These are phyloP conservation scores for Drosophila vallismaia DNA, from an alignment of 2,888 invertebrate species.

Conservation along the genomic window DNA sequence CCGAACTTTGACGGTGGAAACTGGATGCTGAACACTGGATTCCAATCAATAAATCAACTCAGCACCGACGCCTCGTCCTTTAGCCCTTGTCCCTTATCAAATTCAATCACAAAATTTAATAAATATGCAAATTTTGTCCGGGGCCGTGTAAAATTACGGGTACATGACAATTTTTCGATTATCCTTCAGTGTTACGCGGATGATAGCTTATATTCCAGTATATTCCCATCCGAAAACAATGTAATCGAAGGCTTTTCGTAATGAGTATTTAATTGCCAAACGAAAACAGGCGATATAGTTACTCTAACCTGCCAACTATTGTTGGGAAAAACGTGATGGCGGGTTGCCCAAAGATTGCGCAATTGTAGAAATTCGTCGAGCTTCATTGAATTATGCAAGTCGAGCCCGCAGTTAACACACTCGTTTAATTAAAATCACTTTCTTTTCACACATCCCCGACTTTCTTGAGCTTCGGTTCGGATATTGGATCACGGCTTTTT, in stretches of 20 bases:
- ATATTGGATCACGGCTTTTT: constrained; percentile 1
- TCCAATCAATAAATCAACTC: constrained; percentile 39
- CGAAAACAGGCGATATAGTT: constrained; percentile 23
- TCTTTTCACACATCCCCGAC: constrained; percentile 59
- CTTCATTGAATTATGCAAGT: constrained; percentile 66
- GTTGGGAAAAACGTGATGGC: constrained; percentile 42
- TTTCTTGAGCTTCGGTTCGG: constrained; percentile 7
- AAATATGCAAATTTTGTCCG: constrained; percentile 69
- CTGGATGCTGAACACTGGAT: constrained; percentile 4
- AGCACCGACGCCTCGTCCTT: constrained; percentile 10
- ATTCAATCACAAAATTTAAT: constrained; percentile 72
- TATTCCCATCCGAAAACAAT: neutral
- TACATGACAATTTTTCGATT: constrained; percentile 59
- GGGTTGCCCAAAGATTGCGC: constrained; percentile 43
- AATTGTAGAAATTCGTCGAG: constrained; percentile 48
- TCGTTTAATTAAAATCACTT: constrained; percentile 73
- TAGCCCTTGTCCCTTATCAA: constrained; percentile 45
- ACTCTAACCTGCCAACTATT: constrained; percentile 2
- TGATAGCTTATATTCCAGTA: constrained; percentile 31
- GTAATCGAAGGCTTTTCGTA: constrained; percentile 33
- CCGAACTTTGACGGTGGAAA: constrained; percentile 27
- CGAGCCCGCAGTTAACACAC: constrained; percentile 55
- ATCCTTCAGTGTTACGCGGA: constrained; percentile 25
- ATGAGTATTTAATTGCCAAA: constrained; percentile 61
- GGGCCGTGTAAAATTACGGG: constrained; percentile 55